Evolutionary conservation across 2,888 invertebrate genomes (phyloP), one percentile per base, ranked within the genome.

Genomic region (Zaprionus obscuricornis): DNA sequence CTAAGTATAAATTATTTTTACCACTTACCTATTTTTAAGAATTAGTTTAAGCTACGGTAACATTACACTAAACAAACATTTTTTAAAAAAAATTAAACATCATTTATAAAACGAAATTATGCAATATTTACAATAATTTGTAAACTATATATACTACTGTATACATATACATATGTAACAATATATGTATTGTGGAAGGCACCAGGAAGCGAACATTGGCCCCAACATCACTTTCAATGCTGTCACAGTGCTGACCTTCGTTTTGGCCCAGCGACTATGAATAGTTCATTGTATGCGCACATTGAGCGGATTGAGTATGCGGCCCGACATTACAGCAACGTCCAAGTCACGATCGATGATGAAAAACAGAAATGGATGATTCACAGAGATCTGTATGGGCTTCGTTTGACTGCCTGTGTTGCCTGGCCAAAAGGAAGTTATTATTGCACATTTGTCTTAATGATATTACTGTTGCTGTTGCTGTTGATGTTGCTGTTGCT

Each of bases 361-460:
- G 89, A 96, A 96, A 91, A 95, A 96, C 51, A 96, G 91, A 89
- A 96, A 96, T 43, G 96, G 96, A 90, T 94, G 95, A 62, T 95
- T 95, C 8, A 94, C 96, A 42, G 94, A 93, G 88, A 96, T 95
- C 69, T 93, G 92, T 45, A 95, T 93, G 7, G 94, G 93, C 46
- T 87, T 87, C 62, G 85, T 81, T 79, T 88, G 88, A 45, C 86
- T 83, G 76, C 89, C 86, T 81, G 87, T 79, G 70, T 88, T 89
- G 59, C 88, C 90, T 90, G 70, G 63, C 46, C 46, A 56, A 59
- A 66, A 71, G 79, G 72, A 75, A 85, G 55, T 70, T 45, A 47
- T 85, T 73, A 83, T 78, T 77, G 52, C 67, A 63, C 49, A 47
- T 55, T 58, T 54, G 22, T 73, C 36, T 57, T 58, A 29, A 22